phyloP scores from a whole-genome alignment of 2,113 vertebrate genomes.

The Numida meleagris region DNA sequence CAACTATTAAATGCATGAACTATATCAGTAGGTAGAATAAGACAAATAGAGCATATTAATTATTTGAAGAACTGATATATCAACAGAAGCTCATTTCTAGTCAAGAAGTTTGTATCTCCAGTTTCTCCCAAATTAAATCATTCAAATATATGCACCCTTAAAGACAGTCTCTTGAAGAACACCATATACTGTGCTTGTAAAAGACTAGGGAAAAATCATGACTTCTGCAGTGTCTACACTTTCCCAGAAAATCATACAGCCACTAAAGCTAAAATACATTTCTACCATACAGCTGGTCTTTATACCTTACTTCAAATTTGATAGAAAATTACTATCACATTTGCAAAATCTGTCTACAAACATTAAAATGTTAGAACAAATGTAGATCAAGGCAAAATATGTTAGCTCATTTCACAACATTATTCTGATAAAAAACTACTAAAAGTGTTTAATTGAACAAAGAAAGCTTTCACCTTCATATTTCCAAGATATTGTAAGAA shows the following conservation, averaged over 20 bases:
- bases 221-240: background rate
- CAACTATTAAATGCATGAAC: background rate
- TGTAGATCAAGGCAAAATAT: background rate
- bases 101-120: background rate
- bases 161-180: too few species aligned
- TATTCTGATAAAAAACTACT: background rate
- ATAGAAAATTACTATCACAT: background rate
- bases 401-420: background rate
- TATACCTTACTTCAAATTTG: background rate
- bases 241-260: background rate
- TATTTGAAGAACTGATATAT: background rate
- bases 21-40: background rate
- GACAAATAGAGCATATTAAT: background rate
- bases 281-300: background rate
- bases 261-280: background rate
- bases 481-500: background rate
- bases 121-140: background rate
- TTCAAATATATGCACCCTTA: background rate
- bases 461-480: background rate
- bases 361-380: background rate
- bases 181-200: background rate
- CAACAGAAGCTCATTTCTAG: background rate
- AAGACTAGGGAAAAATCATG: background rate
- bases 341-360: background rate
- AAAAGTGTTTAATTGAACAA: background rate